Base-by-base conservation (phyloP, 2,888 invertebrate genomes). In the Drosophila kambysellisi region DNA sequence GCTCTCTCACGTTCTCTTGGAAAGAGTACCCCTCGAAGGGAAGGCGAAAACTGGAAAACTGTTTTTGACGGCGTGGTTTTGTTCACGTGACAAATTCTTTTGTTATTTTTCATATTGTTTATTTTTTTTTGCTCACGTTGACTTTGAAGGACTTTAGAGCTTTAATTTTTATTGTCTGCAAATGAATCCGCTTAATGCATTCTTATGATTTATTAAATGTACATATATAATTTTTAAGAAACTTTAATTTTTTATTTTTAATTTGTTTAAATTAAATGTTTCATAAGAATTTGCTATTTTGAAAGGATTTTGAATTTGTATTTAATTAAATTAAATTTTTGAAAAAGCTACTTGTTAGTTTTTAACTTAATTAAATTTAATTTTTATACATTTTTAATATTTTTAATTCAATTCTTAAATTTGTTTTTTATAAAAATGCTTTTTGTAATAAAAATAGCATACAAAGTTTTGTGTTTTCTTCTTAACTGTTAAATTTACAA, bases 41-140 rank as follows among this genome's bases (percentile, higher is more conserved):
- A 59, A 46, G 52, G 17, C 25, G 52, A 43, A 15, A 25, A 53
- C 53, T 69, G 83, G 71, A 70, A 77, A 64, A 72, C 48, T 63
- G 66, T 68, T 77, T 79, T 74, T 83, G 69, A 63, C 74, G 68
- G 67, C 70, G 67, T 60, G 25, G 25, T 46, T 46, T 46, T 46
- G 70, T 79, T 82, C 79, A 89, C 84, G 84, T 87, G 89, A 89
- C 78, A 78, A 74, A 66, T 74, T 68, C 50, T 53, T 61, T 64
- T 68, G 64, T 79, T 74, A 56, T 66, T 58, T 70, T 51, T 57
- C 41, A 51, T 58, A 57, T 58, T 54, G 30, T 64, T 51, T 46
- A 37, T 50, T 37, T 67, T 61, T 69, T 63, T 68, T 58, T 62
- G 51, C 48, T 37, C 39, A 25, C 51, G 37, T 39, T 62, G 58